A percentile compares a stretch with the other conserved stretches of the same genome.
Evolutionary conservation across 2,888 invertebrate genomes (phyloP).

Genomic region (Nomada ferruginata): DNA sequence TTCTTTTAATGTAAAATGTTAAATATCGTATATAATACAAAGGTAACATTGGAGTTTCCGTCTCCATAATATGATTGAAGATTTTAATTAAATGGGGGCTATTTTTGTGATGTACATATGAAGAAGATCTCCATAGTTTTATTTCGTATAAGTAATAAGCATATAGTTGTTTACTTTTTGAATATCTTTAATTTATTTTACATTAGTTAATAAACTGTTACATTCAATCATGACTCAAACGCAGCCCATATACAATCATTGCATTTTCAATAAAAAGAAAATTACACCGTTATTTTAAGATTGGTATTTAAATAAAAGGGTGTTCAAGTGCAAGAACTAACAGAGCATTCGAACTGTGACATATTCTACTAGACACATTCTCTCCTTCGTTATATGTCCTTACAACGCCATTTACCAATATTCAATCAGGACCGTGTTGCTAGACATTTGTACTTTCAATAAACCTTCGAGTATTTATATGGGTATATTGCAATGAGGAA

Average conservation of each 20-base stretch:
- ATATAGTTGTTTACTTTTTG: slow-evolving; percentile 44
- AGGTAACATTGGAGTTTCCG: not conserved
- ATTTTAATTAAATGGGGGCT: too few relatives aligned
- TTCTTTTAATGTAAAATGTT: not conserved
- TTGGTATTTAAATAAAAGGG: slow-evolving; percentile 66
- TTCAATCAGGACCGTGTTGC: slow-evolving; percentile 78
- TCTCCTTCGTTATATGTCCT: slow-evolving; percentile 77
- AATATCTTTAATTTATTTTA: slow-evolving; percentile 78
- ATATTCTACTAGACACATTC: slow-evolving; percentile 76
- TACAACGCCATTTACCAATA: slow-evolving; percentile 74
- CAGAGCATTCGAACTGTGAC: slow-evolving; percentile 72
- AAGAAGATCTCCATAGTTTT: not conserved
- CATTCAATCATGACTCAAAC: slow-evolving; percentile 83
- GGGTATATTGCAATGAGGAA: slow-evolving; percentile 52
- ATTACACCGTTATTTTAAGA: slow-evolving; percentile 71
- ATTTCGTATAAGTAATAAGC: slow-evolving; percentile 5
- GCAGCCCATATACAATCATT: slow-evolving; percentile 84
- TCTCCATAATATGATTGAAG: too few relatives aligned
- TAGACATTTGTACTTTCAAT: slow-evolving; percentile 76
- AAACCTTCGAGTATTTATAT: slow-evolving; percentile 62
- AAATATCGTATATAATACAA: not conserved
- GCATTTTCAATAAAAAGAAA: slow-evolving; percentile 80
- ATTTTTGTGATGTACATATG: too few relatives aligned
- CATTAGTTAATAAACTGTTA: slow-evolving; percentile 81
- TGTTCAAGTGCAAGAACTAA: slow-evolving; percentile 69